Evolutionary conservation across 2,888 invertebrate species (phyloP).

Genomic region (Pheosia gnoma): DNA sequence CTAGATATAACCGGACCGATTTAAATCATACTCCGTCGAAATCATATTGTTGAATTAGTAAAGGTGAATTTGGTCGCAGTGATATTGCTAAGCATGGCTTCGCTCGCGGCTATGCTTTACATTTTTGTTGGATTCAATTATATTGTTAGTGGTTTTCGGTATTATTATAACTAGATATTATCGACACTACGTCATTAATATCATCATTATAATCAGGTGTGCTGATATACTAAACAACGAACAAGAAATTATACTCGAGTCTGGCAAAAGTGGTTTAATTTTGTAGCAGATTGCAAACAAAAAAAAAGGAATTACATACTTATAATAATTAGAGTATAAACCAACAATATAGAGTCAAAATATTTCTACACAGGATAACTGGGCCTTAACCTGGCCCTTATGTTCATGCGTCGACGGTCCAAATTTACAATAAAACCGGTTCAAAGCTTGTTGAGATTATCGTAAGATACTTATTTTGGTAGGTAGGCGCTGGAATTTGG

Average conservation of each 20-base stretch:
- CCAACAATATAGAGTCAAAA: not conserved
- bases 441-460: slow-evolving; percentile 69
- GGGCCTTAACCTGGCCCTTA: slow-evolving; percentile 10
- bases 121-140: slow-evolving; percentile 34
- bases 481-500: slow-evolving; percentile 59
- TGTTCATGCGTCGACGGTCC: slow-evolving; percentile 24
- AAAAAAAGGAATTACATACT: too few relatives aligned
- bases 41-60: too few relatives aligned
- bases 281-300: too few relatives aligned
- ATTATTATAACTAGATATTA: not conserved
- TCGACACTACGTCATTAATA: too few relatives aligned
- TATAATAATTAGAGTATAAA: too few relatives aligned
- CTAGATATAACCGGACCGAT: slow-evolving; percentile 39
- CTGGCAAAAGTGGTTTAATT: too few relatives aligned
- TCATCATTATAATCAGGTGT: too few relatives aligned
- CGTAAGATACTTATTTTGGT: slow-evolving; percentile 52
- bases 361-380: slow-evolving; percentile 29
- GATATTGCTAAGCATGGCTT: slow-evolving; percentile 48
- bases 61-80: slow-evolving; percentile 42
- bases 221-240: too few relatives aligned
- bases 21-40: slow-evolving; percentile 28
- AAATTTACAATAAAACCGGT: slow-evolving; percentile 56
- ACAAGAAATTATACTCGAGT: too few relatives aligned
- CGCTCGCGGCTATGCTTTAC: slow-evolving; percentile 31
- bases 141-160: slow-evolving; percentile 25